phyloP scores from a whole-genome alignment of 2,888 invertebrate species.

The Microctonus aethiopoides region DNA sequence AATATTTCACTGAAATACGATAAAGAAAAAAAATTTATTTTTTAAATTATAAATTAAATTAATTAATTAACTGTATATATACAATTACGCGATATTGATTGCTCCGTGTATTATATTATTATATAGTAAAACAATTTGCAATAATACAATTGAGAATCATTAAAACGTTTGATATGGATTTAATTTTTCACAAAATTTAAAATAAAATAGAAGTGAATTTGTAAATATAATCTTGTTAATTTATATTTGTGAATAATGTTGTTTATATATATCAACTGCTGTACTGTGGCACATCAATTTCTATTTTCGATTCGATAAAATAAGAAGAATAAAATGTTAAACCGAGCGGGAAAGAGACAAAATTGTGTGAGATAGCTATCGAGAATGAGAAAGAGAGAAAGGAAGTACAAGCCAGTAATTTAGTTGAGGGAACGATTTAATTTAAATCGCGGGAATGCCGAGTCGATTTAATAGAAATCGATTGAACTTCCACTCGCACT shows the following conservation, averaged over 20 bases:
- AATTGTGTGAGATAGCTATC: constrained; percentile 15
- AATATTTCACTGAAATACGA: too few species aligned
- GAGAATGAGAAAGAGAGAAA: constrained; percentile 13
- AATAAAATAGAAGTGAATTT: neutral
- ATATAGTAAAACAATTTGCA: neutral
- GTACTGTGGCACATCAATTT: neutral
- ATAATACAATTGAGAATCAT: neutral
- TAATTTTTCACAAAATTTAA: neutral
- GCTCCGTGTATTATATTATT: neutral
- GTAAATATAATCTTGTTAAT: neutral
- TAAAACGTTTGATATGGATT: neutral
- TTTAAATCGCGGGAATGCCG: constrained; percentile 55
- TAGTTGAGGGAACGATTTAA: constrained; percentile 55
- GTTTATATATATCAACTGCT: constrained; percentile 19
- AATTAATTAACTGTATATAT: too few species aligned
- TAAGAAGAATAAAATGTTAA: neutral
- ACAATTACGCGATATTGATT: neutral
- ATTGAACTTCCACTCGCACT: constrained; percentile 49
- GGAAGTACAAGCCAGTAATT: constrained; percentile 40
- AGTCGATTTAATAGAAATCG: constrained; percentile 60
- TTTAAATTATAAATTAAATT: too few species aligned
- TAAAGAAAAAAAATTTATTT: too few species aligned
- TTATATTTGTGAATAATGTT: constrained; percentile 15
- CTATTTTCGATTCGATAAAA: neutral
- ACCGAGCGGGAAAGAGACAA: constrained; percentile 10